A percentile compares a stretch with the other conserved stretches of the same genome.
Evolutionary conservation across 1,140 invertebrate genomes (phyloP).

Genomic region (Drosophila subobscura): DNA sequence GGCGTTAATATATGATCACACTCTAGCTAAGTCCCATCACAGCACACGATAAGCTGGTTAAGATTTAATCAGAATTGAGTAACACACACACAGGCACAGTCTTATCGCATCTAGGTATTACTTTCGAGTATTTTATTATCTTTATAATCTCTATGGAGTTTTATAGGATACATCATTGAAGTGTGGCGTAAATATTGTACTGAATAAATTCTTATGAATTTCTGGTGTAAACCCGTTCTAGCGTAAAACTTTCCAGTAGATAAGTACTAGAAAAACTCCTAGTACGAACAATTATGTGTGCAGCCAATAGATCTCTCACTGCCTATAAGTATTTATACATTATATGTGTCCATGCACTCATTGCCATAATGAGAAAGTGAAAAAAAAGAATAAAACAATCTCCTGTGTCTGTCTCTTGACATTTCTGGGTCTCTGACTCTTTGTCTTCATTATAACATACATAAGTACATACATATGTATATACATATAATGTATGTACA

Average conservation of each 20-base stretch:
- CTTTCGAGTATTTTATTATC: too few species aligned
- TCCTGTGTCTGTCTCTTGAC: slow-evolving; percentile 11
- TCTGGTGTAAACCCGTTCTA: too few species aligned
- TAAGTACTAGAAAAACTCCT: too few species aligned
- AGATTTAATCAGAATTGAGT: slow-evolving; percentile 43
- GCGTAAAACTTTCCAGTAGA: too few species aligned
- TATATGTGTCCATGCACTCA: slow-evolving; percentile 13
- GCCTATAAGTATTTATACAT: neutral
- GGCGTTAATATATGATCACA: slow-evolving; percentile 47
- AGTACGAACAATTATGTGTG: too few species aligned
- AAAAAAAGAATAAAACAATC: slow-evolving; percentile 28
- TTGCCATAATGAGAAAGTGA: slow-evolving; percentile 31
- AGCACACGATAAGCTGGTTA: slow-evolving; percentile 37
- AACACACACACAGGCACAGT: neutral
- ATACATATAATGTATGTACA: too few species aligned
- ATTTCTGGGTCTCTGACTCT: slow-evolving; percentile 35
- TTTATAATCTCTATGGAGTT: too few species aligned
- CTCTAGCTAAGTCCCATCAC: slow-evolving; percentile 27
- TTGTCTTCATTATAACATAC: slow-evolving; percentile 22
- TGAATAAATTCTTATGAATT: too few species aligned
- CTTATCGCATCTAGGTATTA: slow-evolving; percentile 14
- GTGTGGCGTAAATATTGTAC: too few species aligned
- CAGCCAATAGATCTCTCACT: too few species aligned
- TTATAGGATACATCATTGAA: too few species aligned
- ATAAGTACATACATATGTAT: slow-evolving; percentile 1